Evolutionary conservation across 2,113 vertebrate species (phyloP), one percentile per base, ranked within the genome.

Genomic region (Callorhinus ursinus): DNA sequence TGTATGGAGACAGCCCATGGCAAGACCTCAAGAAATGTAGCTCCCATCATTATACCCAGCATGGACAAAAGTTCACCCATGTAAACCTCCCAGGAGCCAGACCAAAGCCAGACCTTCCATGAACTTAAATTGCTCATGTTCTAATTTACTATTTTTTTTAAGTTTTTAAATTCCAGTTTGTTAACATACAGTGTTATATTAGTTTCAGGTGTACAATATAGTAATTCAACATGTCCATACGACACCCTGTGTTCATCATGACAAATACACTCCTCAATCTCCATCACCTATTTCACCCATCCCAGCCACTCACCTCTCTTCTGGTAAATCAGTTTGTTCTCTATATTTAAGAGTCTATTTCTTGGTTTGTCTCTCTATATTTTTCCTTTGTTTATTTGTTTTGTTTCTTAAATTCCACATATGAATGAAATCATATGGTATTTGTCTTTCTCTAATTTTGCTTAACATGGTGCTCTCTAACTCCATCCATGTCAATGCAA

Each of bases 1-100:
- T 9, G 0, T 39, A 49, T 39, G 57, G 21, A n/a, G 19, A 16
- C 0, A 49, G 24, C 13, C 59, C 6, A 8, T 8, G 6, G 4
- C 7, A 22, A n/a, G 5, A 77, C 1, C 36, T 39, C 2, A 16
- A 8, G 72, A 49, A 53, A 61, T 1, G 0, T 5, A 61, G 28
- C 22, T 65, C 53, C 9, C 26, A 59, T 9, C 26, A 11, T 15
- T 8, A 24, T 10, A 12, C 22, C 12, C 31, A 42, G 18, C 14
- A 15, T 1, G 31, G 36, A 49, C 26, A 16, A 31, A 22, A 69
- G 28, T 12, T 22, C 26, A n/a, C 31, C 3, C 4, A 7, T 0
- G 4, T 36, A 74, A 46, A 63, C 7, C 1, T 24, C 33, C 0
- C 2, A 71, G 24, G 33, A 71, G 51, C 18, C 1, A 4, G 12